These are phyloP conservation scores for Seriola quinqueradiata DNA, from an alignment of 2,113 vertebrate species.

Conservation along the genomic window DNA sequence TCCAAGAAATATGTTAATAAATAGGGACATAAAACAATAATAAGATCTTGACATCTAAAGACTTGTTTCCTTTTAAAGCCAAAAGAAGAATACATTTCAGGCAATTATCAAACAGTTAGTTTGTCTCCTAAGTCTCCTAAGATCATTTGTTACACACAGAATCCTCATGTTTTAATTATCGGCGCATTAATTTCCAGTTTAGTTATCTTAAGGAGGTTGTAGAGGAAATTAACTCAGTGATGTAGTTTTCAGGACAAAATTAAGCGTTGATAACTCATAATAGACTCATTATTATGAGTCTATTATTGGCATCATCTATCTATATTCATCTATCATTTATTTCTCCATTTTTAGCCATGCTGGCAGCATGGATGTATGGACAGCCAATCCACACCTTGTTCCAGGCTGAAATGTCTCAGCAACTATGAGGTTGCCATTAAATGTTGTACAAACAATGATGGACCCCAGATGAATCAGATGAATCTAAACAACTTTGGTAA, in stretches of 20 bases:
- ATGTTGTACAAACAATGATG: background rate
- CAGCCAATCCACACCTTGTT: background rate
- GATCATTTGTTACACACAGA: slow-evolving; percentile 32
- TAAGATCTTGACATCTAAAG: slow-evolving; percentile 25
- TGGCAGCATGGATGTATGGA: background rate
- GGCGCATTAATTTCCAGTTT: slow-evolving; percentile 52
- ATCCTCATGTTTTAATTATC: slow-evolving; percentile 60
- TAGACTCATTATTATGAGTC: slow-evolving; percentile 27
- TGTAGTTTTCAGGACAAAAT: slow-evolving; percentile 39
- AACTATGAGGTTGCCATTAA: background rate
- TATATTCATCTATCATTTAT: slow-evolving; percentile 36
- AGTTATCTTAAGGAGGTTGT: slow-evolving; percentile 30
- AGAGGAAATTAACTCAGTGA: slow-evolving; percentile 27
- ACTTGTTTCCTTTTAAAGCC: slow-evolving; percentile 35
- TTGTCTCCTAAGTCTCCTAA: slow-evolving; percentile 16
- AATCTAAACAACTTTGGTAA: background rate
- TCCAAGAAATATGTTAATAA: slow-evolving; percentile 36
- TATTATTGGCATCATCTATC: slow-evolving; percentile 10
- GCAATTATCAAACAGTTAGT: slow-evolving; percentile 49
- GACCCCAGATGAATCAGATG: too few species aligned
- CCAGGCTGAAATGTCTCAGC: background rate
- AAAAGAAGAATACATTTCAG: slow-evolving; percentile 25
- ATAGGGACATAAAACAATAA: slow-evolving; percentile 51
- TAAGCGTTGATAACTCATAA: slow-evolving; percentile 20
- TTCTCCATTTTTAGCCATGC: background rate